These are phyloP conservation scores for Drosophila neutralis DNA, from an alignment of 2,888 invertebrate species.

Conservation along the genomic window DNA sequence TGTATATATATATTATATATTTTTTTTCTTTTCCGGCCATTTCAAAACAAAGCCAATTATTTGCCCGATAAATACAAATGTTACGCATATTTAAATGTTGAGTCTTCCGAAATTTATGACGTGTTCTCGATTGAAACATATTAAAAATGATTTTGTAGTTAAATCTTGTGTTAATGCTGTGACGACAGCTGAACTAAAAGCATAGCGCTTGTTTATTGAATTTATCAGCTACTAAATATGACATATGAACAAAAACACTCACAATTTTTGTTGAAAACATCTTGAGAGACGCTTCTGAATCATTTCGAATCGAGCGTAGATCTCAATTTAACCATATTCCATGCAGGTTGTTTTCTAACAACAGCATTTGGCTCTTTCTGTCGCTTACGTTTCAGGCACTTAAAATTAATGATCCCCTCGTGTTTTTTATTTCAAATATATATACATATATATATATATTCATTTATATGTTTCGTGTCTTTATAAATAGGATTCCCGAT, in stretches of 20 bases:
- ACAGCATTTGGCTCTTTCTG: slow-evolving; percentile 21
- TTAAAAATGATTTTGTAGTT: neutral
- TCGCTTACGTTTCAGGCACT: slow-evolving; percentile 24
- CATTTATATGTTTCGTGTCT: slow-evolving; percentile 1
- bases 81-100: slow-evolving; percentile 16
- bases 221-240: slow-evolving; percentile 32
- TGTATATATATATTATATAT: slow-evolving; percentile 1
- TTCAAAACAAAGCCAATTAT: slow-evolving; percentile 41
- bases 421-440: slow-evolving; percentile 14
- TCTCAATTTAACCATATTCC: slow-evolving; percentile 37
- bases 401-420: slow-evolving; percentile 57
- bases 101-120: slow-evolving; percentile 44
- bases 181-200: slow-evolving; percentile 26
- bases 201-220: slow-evolving; percentile 11
- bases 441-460: slow-evolving; percentile 1
- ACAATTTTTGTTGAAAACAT: slow-evolving; percentile 7
- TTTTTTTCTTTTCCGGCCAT: neutral
- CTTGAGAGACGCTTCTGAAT: slow-evolving; percentile 21
- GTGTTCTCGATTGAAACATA: slow-evolving; percentile 6
- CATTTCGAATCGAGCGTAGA: slow-evolving; percentile 4
- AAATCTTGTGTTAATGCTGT: slow-evolving; percentile 42
- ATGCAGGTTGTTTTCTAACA: slow-evolving; percentile 36
- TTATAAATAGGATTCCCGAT: slow-evolving; percentile 28
- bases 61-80: slow-evolving; percentile 23
- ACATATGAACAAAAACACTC: slow-evolving; percentile 29